Conservation (phyloP, 2,888 invertebrate species). For the Mythimna pallens region DNA sequence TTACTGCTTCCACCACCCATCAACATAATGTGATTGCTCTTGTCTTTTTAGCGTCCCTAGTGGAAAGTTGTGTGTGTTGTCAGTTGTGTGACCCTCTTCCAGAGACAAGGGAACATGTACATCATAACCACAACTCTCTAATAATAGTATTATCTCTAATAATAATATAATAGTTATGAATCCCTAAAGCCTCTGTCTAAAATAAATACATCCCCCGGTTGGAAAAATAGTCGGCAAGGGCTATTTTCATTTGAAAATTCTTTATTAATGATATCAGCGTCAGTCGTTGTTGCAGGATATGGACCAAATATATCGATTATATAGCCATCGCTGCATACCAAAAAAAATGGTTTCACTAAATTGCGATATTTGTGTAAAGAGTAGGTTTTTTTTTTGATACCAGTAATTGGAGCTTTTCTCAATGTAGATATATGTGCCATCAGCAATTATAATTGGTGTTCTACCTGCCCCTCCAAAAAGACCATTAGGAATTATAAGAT, state of each 20-base stretch:
- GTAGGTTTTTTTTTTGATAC: constrained; percentile 17
- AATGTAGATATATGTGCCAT: constrained; percentile 20
- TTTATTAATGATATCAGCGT: constrained; percentile 27
- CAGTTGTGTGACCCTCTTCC: neutral
- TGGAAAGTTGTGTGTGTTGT: constrained; percentile 4
- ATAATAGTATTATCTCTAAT: neutral
- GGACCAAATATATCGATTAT: constrained; percentile 27
- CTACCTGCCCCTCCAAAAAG: constrained; percentile 13
- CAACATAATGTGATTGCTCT: constrained; percentile 21
- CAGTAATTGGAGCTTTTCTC: constrained; percentile 32
- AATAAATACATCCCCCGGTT: constrained; percentile 27
- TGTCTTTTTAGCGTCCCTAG: constrained; percentile 3
- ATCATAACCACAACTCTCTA: neutral
- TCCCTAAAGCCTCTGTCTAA: constrained; percentile 27
- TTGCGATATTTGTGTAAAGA: constrained; percentile 30
- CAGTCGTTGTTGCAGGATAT: constrained; percentile 31
- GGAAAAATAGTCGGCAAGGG: constrained; percentile 1
- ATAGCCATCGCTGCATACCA: constrained; percentile 30
- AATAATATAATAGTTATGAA: neutral
- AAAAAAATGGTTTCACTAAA: constrained; percentile 17
- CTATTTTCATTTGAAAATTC: constrained; percentile 11
- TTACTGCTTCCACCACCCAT: constrained; percentile 14
- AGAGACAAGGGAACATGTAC: constrained; percentile 4
- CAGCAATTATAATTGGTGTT: constrained; percentile 16
- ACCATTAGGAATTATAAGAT: constrained; percentile 7